phyloP scores from a whole-genome alignment of 2,113 vertebrate genomes.

The Machaerirhynchus nigripectus region DNA sequence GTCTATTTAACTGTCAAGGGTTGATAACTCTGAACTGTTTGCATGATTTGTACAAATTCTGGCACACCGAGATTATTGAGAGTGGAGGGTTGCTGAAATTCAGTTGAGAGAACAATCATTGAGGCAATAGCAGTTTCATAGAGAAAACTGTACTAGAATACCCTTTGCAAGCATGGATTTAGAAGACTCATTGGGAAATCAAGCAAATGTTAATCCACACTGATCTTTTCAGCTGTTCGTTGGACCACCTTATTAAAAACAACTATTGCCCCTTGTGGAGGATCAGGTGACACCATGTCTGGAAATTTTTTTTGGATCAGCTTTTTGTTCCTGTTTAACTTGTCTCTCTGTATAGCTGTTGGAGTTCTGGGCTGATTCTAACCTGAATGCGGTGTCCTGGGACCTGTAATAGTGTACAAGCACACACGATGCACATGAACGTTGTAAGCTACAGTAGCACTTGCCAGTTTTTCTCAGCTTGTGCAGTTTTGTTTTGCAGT shows the following conservation, averaged over 20 bases:
- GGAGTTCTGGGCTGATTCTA: constrained; percentile 51
- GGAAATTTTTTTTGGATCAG: constrained; percentile 52
- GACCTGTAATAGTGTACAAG: constrained; percentile 17
- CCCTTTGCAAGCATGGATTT: not conserved
- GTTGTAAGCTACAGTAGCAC: not conserved
- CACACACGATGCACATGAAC: constrained; percentile 11
- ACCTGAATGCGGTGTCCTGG: constrained; percentile 13
- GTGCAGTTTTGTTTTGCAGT: constrained; percentile 11
- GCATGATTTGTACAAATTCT: not conserved
- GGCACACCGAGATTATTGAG: not conserved
- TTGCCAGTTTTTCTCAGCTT: constrained; percentile 31
- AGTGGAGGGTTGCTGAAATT: not conserved
- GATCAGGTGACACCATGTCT: constrained; percentile 58
- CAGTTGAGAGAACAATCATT: not conserved
- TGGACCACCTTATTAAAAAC: constrained; percentile 54
- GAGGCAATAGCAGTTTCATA: not conserved
- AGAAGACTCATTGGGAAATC: constrained; percentile 39
- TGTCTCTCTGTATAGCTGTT: constrained; percentile 31
- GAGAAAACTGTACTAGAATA: not conserved
- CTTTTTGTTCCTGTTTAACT: constrained; percentile 52
- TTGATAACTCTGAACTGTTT: not conserved
- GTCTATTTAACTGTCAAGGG: not conserved
- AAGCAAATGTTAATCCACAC: constrained; percentile 13
- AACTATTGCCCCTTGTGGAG: constrained; percentile 12
- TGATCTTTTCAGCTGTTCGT: constrained; percentile 56